phyloP scores from a whole-genome alignment of 2,797 vertebrate genomes.

The Pempheris klunzingeri region DNA sequence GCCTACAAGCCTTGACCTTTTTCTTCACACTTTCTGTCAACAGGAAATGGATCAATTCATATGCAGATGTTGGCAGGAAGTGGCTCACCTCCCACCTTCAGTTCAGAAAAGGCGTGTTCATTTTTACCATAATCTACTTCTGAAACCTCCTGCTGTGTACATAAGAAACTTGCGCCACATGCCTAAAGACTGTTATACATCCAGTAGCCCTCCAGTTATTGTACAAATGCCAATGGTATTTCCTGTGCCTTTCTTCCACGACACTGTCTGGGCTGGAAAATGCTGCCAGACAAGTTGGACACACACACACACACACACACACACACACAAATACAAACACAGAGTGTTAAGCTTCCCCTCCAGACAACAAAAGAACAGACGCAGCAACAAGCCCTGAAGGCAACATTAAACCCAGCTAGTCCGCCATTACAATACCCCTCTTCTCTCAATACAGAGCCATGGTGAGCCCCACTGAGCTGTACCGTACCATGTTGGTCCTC shows the following conservation, averaged over 20 bases:
- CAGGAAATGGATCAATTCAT: constrained; percentile 55
- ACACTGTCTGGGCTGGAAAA: constrained; percentile 55
- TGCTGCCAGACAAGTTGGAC: constrained; percentile 64
- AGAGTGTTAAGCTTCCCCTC: constrained; percentile 67
- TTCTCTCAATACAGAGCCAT: constrained; percentile 50
- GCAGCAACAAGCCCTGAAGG: constrained; percentile 71
- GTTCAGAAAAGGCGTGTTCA: constrained; percentile 7
- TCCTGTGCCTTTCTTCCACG: constrained; percentile 62
- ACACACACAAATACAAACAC: constrained; percentile 58
- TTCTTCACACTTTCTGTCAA: constrained; percentile 32
- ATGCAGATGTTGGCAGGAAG: constrained; percentile 52
- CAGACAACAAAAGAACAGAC: constrained; percentile 77
- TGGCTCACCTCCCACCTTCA: constrained; percentile 33
- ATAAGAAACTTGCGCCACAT: constrained; percentile 19
- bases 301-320: constrained; percentile 32
- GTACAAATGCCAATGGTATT: constrained; percentile 65
- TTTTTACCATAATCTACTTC: neutral
- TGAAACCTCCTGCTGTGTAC: constrained; percentile 12
- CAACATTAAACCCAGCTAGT: constrained; percentile 70
- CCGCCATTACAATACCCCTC: constrained; percentile 64
- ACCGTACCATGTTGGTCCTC: constrained; percentile 38
- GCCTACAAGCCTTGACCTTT: constrained; percentile 36
- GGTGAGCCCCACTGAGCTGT: constrained; percentile 48
- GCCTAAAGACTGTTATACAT: constrained; percentile 26
- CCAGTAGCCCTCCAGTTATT: constrained; percentile 41